Conservation (phyloP, 2,113 vertebrate species). For the Urocolius indicus region DNA sequence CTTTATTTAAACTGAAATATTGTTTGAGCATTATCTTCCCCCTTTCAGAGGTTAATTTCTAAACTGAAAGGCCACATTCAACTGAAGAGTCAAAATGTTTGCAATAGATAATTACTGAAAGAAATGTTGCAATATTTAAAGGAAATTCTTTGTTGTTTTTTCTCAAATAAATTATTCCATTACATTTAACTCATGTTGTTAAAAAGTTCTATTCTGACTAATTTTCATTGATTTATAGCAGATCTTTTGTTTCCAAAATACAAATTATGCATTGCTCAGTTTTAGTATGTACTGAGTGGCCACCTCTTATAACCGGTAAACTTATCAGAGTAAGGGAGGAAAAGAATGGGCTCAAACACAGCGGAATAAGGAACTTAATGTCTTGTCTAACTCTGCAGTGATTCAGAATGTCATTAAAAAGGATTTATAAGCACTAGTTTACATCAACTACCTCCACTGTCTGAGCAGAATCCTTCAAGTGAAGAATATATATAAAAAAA, state of each 20-base stretch:
- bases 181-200: not conserved
- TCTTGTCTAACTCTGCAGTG: not conserved
- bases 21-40: not conserved
- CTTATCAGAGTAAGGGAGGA: not conserved
- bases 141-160: not conserved
- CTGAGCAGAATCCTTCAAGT: not conserved
- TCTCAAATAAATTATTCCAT: not conserved
- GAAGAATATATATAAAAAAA: not conserved
- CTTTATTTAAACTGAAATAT: not conserved
- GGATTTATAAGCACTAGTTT: not conserved
- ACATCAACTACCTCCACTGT: not conserved
- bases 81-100: constrained; percentile 31
- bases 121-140: not conserved
- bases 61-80: constrained; percentile 6
- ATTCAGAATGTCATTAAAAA: not conserved
- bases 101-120: constrained; percentile 1
- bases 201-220: not conserved
- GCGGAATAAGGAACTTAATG: not conserved
- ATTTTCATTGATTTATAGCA: not conserved
- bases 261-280: not conserved
- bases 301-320: not conserved
- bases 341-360: not conserved
- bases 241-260: not conserved
- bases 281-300: not conserved
- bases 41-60: not conserved